Evolutionary conservation across 1,140 invertebrate species (phyloP), one percentile per base, ranked within the genome.

Genomic region (Drepana arcuata): DNA sequence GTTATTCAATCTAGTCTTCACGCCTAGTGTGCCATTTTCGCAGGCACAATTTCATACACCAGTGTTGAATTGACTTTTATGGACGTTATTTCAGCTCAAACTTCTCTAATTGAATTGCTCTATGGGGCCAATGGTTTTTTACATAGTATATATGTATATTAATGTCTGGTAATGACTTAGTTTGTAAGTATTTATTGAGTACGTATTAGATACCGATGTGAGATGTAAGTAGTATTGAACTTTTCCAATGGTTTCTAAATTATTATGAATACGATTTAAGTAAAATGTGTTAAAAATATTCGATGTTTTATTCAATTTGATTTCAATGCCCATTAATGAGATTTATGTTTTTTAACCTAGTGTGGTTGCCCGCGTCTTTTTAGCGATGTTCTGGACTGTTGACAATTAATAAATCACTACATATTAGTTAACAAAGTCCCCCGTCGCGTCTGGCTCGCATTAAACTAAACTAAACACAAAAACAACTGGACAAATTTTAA

Each of bases 1-100:
- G 79, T 77, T 72, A 73, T 82, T 77, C 69, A 78, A 77, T 82
- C 78, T 82, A 82, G 78, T 82, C 78, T 68, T 57, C 67, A 61
- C 69, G 62, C 69, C 72, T 73, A 66, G 51, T 49, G 65, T 78
- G 66, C 68, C 72, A 75, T 71, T 67, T 63, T 47, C 63, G 44
- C 35, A 53, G 57, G 66, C 71, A 69, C 48, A 48, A 39, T 46
- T 57, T 53, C 46, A 34, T 39, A 51, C 51, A 45, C 55, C 61
- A 72, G 58, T 70, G 52, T 63, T 55, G 45, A 39, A 45, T 35
- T 54, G 56, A 49, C 49, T 54, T n/a, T n/a, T n/a, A n/a, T n/a
- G n/a, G n/a, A n/a, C 40, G 45, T 66, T 48, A 55, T 57, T 55
- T 39, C 44, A 59, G 62, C 58, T 65, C 55, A 62, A 64, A 57